Conservation (phyloP, 1,140 invertebrate genomes). For the Sitobion miscanthi region DNA sequence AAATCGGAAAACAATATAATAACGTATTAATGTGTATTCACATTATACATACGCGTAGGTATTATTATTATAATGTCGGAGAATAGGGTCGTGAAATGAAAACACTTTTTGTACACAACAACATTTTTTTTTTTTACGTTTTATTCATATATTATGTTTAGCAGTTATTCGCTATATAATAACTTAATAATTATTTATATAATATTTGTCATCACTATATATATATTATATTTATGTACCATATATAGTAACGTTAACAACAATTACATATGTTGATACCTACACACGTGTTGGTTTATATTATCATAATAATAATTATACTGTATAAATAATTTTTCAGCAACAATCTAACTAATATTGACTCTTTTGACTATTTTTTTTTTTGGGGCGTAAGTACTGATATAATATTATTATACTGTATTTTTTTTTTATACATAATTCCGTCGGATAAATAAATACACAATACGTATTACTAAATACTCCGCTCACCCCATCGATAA, state of each 20-base stretch:
- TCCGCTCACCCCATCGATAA: background rate
- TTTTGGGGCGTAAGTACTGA: background rate
- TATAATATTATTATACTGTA: constrained; percentile 8
- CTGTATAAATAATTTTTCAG: constrained; percentile 51
- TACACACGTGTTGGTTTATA: constrained; percentile 54
- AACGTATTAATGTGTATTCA: background rate
- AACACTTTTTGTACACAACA: constrained; percentile 54
- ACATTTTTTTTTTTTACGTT: constrained; percentile 53
- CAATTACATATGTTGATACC: constrained; percentile 51
- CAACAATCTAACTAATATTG: constrained; percentile 57
- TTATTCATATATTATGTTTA: constrained; percentile 55
- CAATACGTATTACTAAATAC: constrained; percentile 29
- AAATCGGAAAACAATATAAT: background rate
- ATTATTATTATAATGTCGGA: background rate
- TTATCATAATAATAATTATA: constrained; percentile 47
- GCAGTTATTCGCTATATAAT: constrained; percentile 56
- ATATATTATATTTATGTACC: constrained; percentile 50
- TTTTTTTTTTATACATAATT: constrained; percentile 38
- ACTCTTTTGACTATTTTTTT: constrained; percentile 32
- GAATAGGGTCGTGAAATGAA: background rate
- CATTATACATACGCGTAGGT: background rate
- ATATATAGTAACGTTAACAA: constrained; percentile 54
- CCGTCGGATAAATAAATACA: constrained; percentile 28
- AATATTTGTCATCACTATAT: constrained; percentile 44
- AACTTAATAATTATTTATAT: constrained; percentile 53